Percentiles rank a stretch among this genome's conserved stretches.
Evolutionary conservation across 2,888 invertebrate species (phyloP).

Genomic region (Phyllotreta cruciferae): DNA sequence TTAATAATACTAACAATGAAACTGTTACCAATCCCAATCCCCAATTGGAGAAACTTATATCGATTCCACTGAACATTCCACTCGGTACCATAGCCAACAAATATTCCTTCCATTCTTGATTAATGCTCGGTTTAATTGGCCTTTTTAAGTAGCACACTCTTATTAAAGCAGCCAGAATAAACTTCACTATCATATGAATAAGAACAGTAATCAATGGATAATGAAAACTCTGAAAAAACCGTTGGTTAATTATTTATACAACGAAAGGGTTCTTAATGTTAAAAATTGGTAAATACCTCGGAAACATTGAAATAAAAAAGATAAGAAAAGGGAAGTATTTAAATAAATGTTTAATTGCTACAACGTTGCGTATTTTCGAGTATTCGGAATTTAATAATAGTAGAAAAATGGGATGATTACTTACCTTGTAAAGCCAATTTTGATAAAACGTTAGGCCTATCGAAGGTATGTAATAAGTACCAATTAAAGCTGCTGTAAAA

Average conservation of each 20-base stretch:
- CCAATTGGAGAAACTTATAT: conserved; percentile 99
- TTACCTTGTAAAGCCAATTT: conserved; percentile 86
- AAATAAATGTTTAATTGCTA: neutral
- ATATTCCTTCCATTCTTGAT: conserved; percentile 78
- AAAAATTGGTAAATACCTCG: no score
- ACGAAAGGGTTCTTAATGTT: neutral
- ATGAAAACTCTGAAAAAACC: conserved; percentile 73
- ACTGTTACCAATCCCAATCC: conserved; percentile 94
- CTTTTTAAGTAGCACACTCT: conserved; percentile 66
- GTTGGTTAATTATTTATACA: neutral
- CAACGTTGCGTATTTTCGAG: no score
- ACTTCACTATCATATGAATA: conserved; percentile 90
- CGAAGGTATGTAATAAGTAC: conserved; percentile 88
- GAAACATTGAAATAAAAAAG: no score
- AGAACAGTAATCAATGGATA: conserved; percentile 90
- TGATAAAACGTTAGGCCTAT: conserved; percentile 98
- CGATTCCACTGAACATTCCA: conserved; percentile 93
- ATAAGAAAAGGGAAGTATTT: no score
- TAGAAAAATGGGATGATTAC: conserved; percentile 13
- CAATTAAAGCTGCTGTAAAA: conserved; percentile 66
- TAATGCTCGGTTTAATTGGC: conserved; percentile 70
- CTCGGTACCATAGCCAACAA: conserved; percentile 81
- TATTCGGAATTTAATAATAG: neutral
- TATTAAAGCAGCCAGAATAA: conserved; percentile 76
- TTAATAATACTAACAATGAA: conserved; percentile 72